Conservation (phyloP, 92 coral and sea anemone genomes). For the Palythoa heliodiscus region DNA sequence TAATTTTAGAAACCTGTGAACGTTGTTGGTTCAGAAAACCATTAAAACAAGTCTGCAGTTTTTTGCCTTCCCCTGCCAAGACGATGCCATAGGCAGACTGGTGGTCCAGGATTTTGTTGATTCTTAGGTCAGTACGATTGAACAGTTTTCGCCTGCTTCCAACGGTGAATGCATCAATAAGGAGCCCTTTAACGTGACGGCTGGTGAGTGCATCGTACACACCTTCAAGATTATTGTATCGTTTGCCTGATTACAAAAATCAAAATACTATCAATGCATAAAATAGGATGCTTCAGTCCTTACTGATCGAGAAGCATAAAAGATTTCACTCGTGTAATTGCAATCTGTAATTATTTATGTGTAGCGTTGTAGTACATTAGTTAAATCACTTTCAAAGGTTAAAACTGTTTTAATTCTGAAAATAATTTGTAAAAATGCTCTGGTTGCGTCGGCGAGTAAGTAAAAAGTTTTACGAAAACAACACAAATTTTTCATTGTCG, state of each 20-base stretch:
- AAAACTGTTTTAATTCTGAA: no score
- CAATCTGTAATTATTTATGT: no score
- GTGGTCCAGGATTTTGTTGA: slow-evolving; percentile 81
- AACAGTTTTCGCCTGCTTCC: slow-evolving; percentile 86
- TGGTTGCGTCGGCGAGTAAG: no score
- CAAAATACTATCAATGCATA: neutral
- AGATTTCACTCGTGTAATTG: neutral
- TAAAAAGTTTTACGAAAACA: no score
- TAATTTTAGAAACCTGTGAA: slow-evolving; percentile 78
- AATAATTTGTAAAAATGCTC: no score
- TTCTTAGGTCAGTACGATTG: slow-evolving; percentile 70
- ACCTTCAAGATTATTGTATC: slow-evolving; percentile 80
- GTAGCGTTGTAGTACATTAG: no score
- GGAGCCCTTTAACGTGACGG: slow-evolving; percentile 85
- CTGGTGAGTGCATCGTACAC: slow-evolving; percentile 78
- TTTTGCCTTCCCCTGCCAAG: slow-evolving; percentile 90
- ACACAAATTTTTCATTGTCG: no score
- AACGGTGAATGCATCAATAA: slow-evolving; percentile 87
- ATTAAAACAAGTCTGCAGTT: slow-evolving; percentile 88
- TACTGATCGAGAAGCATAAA: neutral
- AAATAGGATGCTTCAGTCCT: neutral
- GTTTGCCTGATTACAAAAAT: slow-evolving; percentile 44
- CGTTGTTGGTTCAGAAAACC: slow-evolving; percentile 80
- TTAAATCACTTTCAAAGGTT: no score
- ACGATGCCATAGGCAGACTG: slow-evolving; percentile 93